Base-by-base conservation (phyloP, 1,140 invertebrate species). In the Cyclina sinensis region DNA sequence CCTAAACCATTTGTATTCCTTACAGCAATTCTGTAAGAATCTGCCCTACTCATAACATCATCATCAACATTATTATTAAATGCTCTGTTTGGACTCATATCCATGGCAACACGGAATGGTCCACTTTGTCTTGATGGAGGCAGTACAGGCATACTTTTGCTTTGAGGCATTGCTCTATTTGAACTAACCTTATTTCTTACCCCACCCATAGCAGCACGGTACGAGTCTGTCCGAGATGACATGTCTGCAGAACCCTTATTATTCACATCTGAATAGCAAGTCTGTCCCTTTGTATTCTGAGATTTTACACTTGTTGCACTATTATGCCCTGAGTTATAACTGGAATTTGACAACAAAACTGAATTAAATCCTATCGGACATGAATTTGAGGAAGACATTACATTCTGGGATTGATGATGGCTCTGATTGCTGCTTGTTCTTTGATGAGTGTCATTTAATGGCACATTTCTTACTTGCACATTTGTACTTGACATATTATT, bases 11-110 rank as follows among this genome's bases (percentile, higher is more conserved):
- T 91, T 27, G 91, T 92, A 83, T 92, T 92, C 39, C 92, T 70
- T 11, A 94, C 91, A 39, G 94, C 94, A 21, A 93, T 91, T 59
- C 94, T 78, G 81, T 94, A 94, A 7, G 94, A 94, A 70, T 94
- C 94, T 51, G 93, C 92, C 7, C 94, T 80, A 81, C 35, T 88
- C 68, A 90, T 79, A 35, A 88, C 82, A 65, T 85, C 80, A 65
- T 86, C 80, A 30, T 68, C 76, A 39, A 68, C 11, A 51, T 57
- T 32, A 51, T 46, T 24, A 78, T 62, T 90, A 43, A 57, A 73
- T 18, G 62, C 54, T 59, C 51, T 82, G 37, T 82, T 88, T 51
- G 79, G 79, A 82, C 79, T 88, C 78, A 88, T 88, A 82, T 83
- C 80, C 81, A 83, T 88, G 43, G 46, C 85, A 88, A 87, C 74